phyloP scores from a whole-genome alignment of 92 coral and sea anemone species.

The Montipora capitata region DNA sequence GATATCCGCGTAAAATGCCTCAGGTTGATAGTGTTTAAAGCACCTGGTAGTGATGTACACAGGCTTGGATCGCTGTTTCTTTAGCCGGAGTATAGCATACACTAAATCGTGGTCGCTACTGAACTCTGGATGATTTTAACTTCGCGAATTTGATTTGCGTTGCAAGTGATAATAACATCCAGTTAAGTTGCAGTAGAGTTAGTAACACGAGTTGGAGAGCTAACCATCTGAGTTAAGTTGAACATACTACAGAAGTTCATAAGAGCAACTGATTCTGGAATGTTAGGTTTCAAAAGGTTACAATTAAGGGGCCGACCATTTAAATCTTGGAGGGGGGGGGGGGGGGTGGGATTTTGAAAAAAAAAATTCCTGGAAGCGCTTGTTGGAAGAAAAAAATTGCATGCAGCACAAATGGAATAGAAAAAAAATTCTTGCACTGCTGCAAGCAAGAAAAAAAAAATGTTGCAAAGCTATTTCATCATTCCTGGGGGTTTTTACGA shows the following conservation, averaged over 20 bases:
- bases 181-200: slow-evolving; percentile 9
- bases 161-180: slow-evolving; percentile 45
- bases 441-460: too few relatives aligned
- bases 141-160: slow-evolving; percentile 17
- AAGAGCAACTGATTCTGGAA: slow-evolving; percentile 48
- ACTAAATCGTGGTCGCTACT: slow-evolving; percentile 57
- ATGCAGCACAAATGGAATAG: too few relatives aligned
- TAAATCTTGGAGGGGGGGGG: too few relatives aligned
- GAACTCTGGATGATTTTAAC: slow-evolving; percentile 22
- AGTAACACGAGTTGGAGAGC: slow-evolving; percentile 38
- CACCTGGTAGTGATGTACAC: slow-evolving; percentile 27
- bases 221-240: slow-evolving; percentile 28
- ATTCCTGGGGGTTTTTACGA: too few relatives aligned
- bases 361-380: too few relatives aligned
- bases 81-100: slow-evolving; percentile 27
- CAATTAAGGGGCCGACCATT: too few relatives aligned
- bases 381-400: too few relatives aligned
- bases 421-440: too few relatives aligned
- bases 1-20: slow-evolving; percentile 19
- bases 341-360: too few relatives aligned
- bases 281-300: slow-evolving; percentile 48
- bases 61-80: slow-evolving; percentile 42
- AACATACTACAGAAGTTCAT: background rate
- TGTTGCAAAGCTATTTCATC: too few relatives aligned
- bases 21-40: slow-evolving; percentile 22